Base-by-base conservation (phyloP, 2,113 vertebrate species). In the Pungitius pungitius region DNA sequence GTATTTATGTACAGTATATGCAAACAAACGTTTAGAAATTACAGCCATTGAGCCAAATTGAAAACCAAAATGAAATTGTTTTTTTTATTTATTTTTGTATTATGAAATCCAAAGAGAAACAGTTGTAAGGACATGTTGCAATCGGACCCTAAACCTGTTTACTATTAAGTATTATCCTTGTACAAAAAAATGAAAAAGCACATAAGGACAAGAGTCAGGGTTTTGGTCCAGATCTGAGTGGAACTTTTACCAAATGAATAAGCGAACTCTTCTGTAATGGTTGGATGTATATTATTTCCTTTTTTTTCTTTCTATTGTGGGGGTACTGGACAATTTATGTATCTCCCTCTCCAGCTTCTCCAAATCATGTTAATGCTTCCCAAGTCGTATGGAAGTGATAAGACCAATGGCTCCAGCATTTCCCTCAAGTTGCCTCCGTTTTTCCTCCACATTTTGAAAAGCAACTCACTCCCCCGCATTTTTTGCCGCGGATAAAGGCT, bases 81-180 rank as follows among this genome's bases (percentile, higher is more conserved):
- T 87, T 91, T 90, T 83, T 87, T 91, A 92, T 93, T 92, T 91
- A 90, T 92, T 81, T 93, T 91, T 91, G 63, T 91, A 87, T 82
- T 51, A 72, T 87, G 69, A 88, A 87, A 86, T 83, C 89, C 91
- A 93, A 93, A 92, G 85, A 88, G 83, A 89, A 84, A 67, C 83
- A 71, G 71, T 89, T 89, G 82, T 82, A 88, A 85, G 75, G 86
- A 87, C 86, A 78, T 40, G 59, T 88, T 91, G 86, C 87, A 90
- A 86, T 88, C 89, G 55, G 77, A 91, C 88, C 89, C 87, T 89
- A 89, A 92, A 92, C 91, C 86, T 93, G 91, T 93, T 91, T 92
- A 90, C 66, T 85, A 62, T 68, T 61, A 73, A 67, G 52, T 78
- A 65, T 49, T 17, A 62, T 10, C 61, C 82, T 69, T 92, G 77